Base-by-base conservation (phyloP, 1,140 invertebrate species). In the Grapholita molesta region DNA sequence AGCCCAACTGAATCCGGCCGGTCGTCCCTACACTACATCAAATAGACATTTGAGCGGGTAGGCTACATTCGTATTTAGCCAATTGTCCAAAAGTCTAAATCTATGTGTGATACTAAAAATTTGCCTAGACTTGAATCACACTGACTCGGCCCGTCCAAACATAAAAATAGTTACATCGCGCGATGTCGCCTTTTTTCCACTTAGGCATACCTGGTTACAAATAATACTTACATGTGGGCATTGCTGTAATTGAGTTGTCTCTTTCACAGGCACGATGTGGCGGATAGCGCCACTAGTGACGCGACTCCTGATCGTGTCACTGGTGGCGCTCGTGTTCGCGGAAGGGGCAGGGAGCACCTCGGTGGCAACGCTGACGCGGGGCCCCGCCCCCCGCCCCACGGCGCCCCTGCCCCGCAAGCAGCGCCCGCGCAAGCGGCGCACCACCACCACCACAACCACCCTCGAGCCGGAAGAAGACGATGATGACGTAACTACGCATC, bases 271-370 rank as follows among this genome's bases (percentile, higher is more conserved):
- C 72, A 84, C 55, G 32, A 89, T 88, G 86, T 75, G 80, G 83
- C 74, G 77, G 30, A 24, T 77, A 70, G 77, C 84, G 88, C 86
- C 89, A 88, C 84, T 89, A 72, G 87, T 89, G 85, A 82, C 87
- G 33, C 77, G 87, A 79, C 80, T 91, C 28, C 30, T 76, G 7
- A 80, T 79, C 80, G 76, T 86, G 61, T 90, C 85, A 82, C 87
- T 91, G 78, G 87, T 91, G 87, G 87, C 87, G 79, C 69, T 88
- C 55, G 87, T 73, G 66, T 55, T 85, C 15, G 87, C 84, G 67
- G 85, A 88, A 9, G 81, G 77, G 30, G 75, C 72, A 70, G 69
- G 71, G 48, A 72, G 61, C 69, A 75, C 75, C n/a, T 67, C 73
- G 11, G 68, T 70, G 15, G 67, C 72, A 2, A 32, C 42, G n/a